Percentiles rank a stretch among this genome's conserved stretches.
phyloP scores from a whole-genome alignment of 2,888 invertebrate species.

The Choristoneura rosaceana region DNA sequence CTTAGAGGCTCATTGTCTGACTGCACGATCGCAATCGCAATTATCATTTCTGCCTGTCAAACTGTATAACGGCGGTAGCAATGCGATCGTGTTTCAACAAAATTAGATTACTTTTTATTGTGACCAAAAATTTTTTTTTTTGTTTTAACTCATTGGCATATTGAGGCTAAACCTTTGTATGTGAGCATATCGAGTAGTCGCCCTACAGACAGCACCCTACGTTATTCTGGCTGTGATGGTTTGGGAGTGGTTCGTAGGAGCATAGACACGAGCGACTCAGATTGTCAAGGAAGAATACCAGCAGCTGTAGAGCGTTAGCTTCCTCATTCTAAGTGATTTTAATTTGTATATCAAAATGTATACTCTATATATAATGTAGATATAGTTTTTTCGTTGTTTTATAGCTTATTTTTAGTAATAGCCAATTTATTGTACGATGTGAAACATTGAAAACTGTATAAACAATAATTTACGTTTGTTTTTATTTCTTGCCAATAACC shows the following conservation, averaged over 20 bases:
- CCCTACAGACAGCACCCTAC: background rate
- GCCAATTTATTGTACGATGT: conserved; percentile 48
- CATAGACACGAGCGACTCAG: conserved; percentile 16
- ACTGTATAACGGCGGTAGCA: too few relatives aligned
- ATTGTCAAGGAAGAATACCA: conserved; percentile 11
- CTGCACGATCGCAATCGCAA: too few relatives aligned
- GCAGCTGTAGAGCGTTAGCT: conserved; percentile 45
- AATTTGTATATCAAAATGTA: conserved; percentile 44
- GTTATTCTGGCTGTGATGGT: background rate
- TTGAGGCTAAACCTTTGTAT: too few relatives aligned
- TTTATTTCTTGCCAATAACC: conserved; percentile 48
- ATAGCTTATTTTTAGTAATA: conserved; percentile 49
- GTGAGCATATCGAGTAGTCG: background rate
- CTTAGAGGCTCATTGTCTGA: too few relatives aligned
- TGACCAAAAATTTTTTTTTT: too few relatives aligned
- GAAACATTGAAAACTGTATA: conserved; percentile 46
- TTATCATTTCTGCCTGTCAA: too few relatives aligned
- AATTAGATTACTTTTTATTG: too few relatives aligned
- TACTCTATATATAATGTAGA: conserved; percentile 50
- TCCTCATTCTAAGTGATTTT: conserved; percentile 54
- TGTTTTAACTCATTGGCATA: too few relatives aligned
- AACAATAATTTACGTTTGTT: conserved; percentile 48
- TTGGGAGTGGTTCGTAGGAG: background rate
- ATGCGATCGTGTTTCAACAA: too few relatives aligned
- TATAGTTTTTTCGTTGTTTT: conserved; percentile 47